phyloP scores from a whole-genome alignment of 2,888 invertebrate genomes.

The Petrolisthes cinctipes region DNA sequence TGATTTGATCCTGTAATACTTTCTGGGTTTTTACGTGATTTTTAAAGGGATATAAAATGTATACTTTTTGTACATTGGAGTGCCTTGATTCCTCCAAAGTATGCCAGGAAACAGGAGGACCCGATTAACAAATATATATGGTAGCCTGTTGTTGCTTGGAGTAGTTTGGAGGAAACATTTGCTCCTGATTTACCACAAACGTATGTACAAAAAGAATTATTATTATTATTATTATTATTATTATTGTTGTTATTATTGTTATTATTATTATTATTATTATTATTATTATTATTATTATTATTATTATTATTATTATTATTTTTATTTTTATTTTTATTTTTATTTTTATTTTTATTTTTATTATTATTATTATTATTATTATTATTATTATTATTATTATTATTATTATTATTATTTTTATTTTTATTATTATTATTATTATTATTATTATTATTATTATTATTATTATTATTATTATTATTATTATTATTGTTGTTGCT shows the following conservation, averaged over 20 bases:
- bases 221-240: background rate
- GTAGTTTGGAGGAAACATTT: no score
- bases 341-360: background rate
- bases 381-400: background rate
- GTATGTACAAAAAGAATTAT: no score
- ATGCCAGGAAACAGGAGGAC: no score
- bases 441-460: background rate
- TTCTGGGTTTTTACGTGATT: no score
- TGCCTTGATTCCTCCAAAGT: no score
- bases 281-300: background rate
- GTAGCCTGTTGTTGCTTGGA: no score
- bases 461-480: background rate
- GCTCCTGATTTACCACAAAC: no score
- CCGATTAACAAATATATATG: no score
- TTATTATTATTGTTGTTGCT: background rate
- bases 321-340: background rate
- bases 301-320: background rate
- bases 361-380: background rate
- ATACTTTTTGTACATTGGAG: no score
- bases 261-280: background rate
- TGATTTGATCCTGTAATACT: no score
- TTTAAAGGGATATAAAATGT: no score
- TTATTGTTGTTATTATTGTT: background rate
- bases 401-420: background rate
- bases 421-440: background rate